Percentiles rank a stretch among this genome's conserved stretches.
Conservation (phyloP, 2,797 vertebrate genomes). For the Gila robusta region DNA sequence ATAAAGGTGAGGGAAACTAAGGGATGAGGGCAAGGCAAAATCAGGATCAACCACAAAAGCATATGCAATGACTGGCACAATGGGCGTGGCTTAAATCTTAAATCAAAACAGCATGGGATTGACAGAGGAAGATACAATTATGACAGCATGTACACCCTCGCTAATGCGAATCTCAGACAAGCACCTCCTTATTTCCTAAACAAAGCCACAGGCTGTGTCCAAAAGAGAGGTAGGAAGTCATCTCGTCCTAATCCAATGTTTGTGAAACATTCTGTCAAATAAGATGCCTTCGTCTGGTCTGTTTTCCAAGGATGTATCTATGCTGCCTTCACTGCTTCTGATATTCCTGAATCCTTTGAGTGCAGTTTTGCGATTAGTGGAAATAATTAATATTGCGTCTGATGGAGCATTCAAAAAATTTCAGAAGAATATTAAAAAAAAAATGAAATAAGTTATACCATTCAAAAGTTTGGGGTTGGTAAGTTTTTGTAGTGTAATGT, state of each 20-base stretch:
- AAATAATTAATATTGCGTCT: not conserved
- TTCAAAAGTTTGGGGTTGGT: not conserved
- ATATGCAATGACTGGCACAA: conserved; percentile 54
- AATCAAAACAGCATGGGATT: conserved; percentile 57
- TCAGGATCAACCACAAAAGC: conserved; percentile 71
- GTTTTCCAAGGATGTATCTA: not conserved
- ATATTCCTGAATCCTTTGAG: not conserved
- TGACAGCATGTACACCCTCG: conserved; percentile 5
- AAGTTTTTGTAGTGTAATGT: not conserved
- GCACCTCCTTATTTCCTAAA: conserved; percentile 11
- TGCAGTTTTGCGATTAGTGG: not conserved
- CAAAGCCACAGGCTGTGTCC: conserved; percentile 6
- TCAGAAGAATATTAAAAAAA: not conserved
- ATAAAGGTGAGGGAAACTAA: conserved; percentile 35
- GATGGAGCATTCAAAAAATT: not conserved
- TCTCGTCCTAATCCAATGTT: not conserved
- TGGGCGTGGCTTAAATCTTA: conserved; percentile 59
- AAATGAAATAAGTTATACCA: not conserved
- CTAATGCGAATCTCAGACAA: conserved; percentile 45
- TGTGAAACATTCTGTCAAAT: not conserved
- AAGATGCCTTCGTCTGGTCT: not conserved
- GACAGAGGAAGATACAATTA: conserved; percentile 57
- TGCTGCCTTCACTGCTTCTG: not conserved
- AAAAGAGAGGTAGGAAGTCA: not conserved
- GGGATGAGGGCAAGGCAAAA: conserved; percentile 60